Evolutionary conservation across 2,888 invertebrate species (phyloP).

Genomic region (Tribolium freemani): DNA sequence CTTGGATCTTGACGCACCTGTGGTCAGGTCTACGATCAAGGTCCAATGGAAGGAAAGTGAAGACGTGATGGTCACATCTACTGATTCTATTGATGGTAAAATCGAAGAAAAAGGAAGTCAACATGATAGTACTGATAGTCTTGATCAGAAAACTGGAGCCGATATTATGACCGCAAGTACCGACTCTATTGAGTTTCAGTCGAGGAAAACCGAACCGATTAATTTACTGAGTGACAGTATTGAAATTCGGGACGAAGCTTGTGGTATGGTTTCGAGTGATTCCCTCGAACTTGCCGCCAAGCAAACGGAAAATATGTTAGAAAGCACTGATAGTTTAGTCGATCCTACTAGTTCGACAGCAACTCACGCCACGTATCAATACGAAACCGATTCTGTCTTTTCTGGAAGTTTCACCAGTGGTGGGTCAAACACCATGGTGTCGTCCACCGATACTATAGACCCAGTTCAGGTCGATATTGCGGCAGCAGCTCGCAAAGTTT

Average conservation of each 20-base stretch:
- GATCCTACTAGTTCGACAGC: constrained; percentile 86
- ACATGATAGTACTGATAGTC: constrained; percentile 77
- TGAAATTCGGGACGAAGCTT: constrained; percentile 66
- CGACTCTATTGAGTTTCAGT: constrained; percentile 71
- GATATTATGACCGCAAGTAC: constrained; percentile 74
- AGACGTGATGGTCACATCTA: constrained; percentile 74
- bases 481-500: constrained; percentile 66
- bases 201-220: constrained; percentile 59
- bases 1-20: constrained; percentile 68
- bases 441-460: constrained; percentile 80
- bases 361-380: constrained; percentile 87
- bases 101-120: constrained; percentile 66
- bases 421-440: constrained; percentile 88
- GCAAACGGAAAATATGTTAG: constrained; percentile 70
- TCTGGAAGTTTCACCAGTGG: constrained; percentile 88
- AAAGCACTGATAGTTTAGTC: constrained; percentile 78
- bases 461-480: constrained; percentile 69
- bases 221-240: constrained; percentile 73
- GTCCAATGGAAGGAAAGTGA: constrained; percentile 65
- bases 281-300: constrained; percentile 67
- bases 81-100: constrained; percentile 75
- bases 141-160: constrained; percentile 73
- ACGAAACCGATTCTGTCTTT: constrained; percentile 88
- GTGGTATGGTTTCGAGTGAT: constrained; percentile 70
- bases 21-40: constrained; percentile 64